Percentiles rank a stretch among this genome's conserved stretches.
phyloP scores from a whole-genome alignment of 1,140 invertebrate genomes.

The Drosophila chauvacae region DNA sequence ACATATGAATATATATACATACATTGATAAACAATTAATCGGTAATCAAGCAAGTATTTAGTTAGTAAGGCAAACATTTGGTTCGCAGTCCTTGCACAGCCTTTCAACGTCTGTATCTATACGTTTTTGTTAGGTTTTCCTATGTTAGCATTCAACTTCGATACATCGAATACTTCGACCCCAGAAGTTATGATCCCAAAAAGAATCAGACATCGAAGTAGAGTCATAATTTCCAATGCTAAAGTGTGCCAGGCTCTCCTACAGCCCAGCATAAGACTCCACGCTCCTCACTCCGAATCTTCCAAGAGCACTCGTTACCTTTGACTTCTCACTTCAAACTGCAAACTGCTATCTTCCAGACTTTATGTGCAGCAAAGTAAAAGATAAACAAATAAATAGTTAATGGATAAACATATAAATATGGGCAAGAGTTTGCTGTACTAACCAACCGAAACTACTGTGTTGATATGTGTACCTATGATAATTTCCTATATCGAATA shows the following conservation, averaged over 20 bases:
- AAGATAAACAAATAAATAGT: slow-evolving; percentile 47
- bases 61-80: slow-evolving; percentile 44
- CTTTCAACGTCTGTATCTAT: slow-evolving; percentile 16
- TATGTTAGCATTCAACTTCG: slow-evolving; percentile 10
- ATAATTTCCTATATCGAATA: slow-evolving; percentile 62
- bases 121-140: slow-evolving; percentile 6
- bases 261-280: neutral
- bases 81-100: slow-evolving; percentile 26
- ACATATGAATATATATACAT: slow-evolving; percentile 42
- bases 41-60: slow-evolving; percentile 52
- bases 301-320: slow-evolving; percentile 34
- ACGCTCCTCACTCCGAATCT: slow-evolving; percentile 29
- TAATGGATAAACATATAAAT: slow-evolving; percentile 45
- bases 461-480: slow-evolving; percentile 72
- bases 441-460: slow-evolving; percentile 47
- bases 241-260: slow-evolving; percentile 3
- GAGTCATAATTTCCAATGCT: slow-evolving; percentile 29
- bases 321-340: slow-evolving; percentile 27
- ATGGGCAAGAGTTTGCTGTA: slow-evolving; percentile 51
- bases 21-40: slow-evolving; percentile 43
- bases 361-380: slow-evolving; percentile 23
- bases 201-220: slow-evolving; percentile 54
- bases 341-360: slow-evolving; percentile 65
- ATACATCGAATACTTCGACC: slow-evolving; percentile 37
- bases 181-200: slow-evolving; percentile 14